Evolutionary conservation across 1,140 invertebrate genomes (phyloP), one percentile per base, ranked within the genome.

Genomic region (Ectropis grisescens): DNA sequence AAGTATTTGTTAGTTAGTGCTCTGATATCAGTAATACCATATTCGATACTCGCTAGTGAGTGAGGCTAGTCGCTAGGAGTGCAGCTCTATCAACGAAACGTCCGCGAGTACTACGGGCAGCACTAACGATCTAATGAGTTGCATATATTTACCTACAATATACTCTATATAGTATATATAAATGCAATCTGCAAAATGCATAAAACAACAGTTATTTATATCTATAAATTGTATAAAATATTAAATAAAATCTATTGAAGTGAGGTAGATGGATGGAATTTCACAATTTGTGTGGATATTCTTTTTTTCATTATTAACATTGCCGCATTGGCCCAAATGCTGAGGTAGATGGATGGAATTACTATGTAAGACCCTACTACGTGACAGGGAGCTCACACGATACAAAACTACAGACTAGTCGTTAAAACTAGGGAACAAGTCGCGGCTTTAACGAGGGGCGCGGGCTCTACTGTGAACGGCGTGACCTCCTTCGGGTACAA

Each of bases 251-350:
- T 80, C 79, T 82, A 82, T 80, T 81, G 76, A 81, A 82, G 75
- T 82, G 82, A 83, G 82, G 82, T 83, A 83, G 82, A 82, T 83
- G 82, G 82, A 83, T 83, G 82, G 82, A 83, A 83, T 83, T 82
- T 82, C 76, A 83, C 72, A 81, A 80, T 82, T 83, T 78, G 71
- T 80, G 72, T 82, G 78, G 76, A 81, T 80, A 71, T 75, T 50
- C 68, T 54, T 61, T 58, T 62, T 53, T 64, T 68, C n/a, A n/a
- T n/a, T n/a, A n/a, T 69, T 60, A 70, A 69, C 58, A 61, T 61
- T 55, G 76, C 76, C 76, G 61, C 53, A 64, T 74, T 69, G 76
- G 76, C 72, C 71, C 71, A 62, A 75, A 75, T 70, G 61, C 74
- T 82, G 80, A 82, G 80, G 80, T 83, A 83, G 82, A 69, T 82